Conservation (phyloP, 1,140 invertebrate genomes). For the Agrypnia vestita region DNA sequence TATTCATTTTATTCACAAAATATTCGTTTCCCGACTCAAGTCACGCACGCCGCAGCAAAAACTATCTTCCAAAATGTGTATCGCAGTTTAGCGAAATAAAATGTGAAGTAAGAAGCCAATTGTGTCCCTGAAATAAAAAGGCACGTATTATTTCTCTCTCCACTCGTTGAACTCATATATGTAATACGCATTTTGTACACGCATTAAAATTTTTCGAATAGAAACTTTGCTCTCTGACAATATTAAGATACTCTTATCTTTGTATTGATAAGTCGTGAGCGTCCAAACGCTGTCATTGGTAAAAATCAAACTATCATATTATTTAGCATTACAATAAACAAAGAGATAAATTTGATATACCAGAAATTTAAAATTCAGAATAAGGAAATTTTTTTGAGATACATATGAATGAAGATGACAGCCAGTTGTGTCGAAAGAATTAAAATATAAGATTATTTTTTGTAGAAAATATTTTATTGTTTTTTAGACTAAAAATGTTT, state of each 20-base stretch:
- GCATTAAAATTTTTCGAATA: not conserved
- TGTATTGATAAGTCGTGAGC: not conserved
- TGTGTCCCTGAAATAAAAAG: not conserved
- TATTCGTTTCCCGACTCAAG: not conserved
- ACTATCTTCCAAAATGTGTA: not conserved
- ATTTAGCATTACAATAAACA: conserved; percentile 22
- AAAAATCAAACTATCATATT: conserved; percentile 4
- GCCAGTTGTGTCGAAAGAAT: no score
- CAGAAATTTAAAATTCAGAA: no score
- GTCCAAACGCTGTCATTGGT: conserved; percentile 1
- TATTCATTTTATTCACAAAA: no score
- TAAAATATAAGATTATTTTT: not conserved
- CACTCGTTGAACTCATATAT: no score
- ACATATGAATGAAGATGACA: no score
- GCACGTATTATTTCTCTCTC: not conserved
- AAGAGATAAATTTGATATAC: not conserved
- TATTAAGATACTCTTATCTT: not conserved
- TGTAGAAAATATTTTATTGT: no score
- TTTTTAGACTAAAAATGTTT: no score
- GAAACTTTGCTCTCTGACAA: conserved; percentile 7
- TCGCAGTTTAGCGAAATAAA: not conserved
- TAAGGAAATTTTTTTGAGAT: no score
- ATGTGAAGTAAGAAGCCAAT: not conserved
- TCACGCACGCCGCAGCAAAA: not conserved
- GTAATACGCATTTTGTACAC: no score